phyloP scores from a whole-genome alignment of 2,113 vertebrate genomes.

The Platycercus adscitus region DNA sequence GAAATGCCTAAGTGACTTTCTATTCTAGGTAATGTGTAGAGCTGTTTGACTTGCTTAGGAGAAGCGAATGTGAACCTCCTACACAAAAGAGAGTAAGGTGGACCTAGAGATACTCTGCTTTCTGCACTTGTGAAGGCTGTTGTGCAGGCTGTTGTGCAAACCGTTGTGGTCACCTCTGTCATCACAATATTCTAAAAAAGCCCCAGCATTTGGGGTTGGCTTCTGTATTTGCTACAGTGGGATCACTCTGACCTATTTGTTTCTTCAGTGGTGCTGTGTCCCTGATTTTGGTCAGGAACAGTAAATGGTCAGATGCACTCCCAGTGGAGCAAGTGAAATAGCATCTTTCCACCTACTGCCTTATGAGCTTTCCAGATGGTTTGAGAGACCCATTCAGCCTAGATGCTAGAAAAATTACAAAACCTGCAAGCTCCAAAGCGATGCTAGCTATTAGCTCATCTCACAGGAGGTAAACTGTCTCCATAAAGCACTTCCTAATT shows the following conservation, averaged over 20 bases:
- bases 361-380: background rate
- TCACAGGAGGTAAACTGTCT: background rate
- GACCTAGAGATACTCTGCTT: background rate
- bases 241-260: accelerated
- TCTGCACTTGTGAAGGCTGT: background rate
- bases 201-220: accelerated
- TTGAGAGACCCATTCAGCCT: background rate
- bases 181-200: background rate
- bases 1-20: background rate
- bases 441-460: background rate
- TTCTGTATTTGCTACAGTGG: background rate
- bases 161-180: background rate
- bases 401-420: background rate
- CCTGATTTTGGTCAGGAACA: background rate
- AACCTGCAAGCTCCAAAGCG: background rate
- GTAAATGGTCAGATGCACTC: background rate
- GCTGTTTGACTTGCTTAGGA: background rate
- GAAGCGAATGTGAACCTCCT: background rate
- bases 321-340: background rate
- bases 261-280: background rate
- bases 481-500: background rate
- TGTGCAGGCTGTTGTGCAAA: background rate
- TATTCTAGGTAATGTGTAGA: accelerated
- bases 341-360: background rate
- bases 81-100: background rate